These are phyloP conservation scores for Bombus turneri DNA, from an alignment of 1,140 invertebrate genomes.

Conservation along the genomic window DNA sequence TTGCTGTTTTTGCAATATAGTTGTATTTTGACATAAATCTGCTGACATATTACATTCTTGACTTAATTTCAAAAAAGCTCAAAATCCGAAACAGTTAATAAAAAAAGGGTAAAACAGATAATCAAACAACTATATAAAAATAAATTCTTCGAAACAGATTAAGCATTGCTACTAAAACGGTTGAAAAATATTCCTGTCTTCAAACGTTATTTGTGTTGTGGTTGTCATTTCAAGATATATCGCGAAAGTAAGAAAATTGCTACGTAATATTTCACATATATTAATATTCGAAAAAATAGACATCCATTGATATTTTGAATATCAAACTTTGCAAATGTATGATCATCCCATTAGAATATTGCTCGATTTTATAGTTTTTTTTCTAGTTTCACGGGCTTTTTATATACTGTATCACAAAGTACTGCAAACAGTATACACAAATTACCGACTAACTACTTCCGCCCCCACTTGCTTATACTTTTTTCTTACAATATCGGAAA, in stretches of 20 bases:
- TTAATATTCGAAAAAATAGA: slow-evolving; percentile 10
- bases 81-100: background rate
- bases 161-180: background rate
- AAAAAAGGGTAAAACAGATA: background rate
- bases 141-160: background rate
- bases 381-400: slow-evolving; percentile 43
- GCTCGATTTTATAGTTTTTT: slow-evolving; percentile 13
- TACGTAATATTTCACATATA: slow-evolving; percentile 44
- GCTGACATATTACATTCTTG: slow-evolving; percentile 6
- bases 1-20: background rate
- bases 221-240: slow-evolving; percentile 37
- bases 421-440: slow-evolving; percentile 56
- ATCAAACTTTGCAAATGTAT: slow-evolving; percentile 15
- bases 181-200: slow-evolving; percentile 8
- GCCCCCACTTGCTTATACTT: slow-evolving; percentile 55
- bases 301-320: slow-evolving; percentile 25
- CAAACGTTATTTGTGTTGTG: slow-evolving; percentile 39
- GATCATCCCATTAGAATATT: slow-evolving; percentile 16
- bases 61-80: slow-evolving; percentile 6
- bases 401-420: slow-evolving; percentile 45
- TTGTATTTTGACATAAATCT: slow-evolving; percentile 27
- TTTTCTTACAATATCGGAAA: slow-evolving; percentile 18
- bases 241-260: slow-evolving; percentile 41
- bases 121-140: background rate
- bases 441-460: slow-evolving; percentile 58